phyloP scores from a whole-genome alignment of 1,140 invertebrate genomes.

The Goniozus legneri region DNA sequence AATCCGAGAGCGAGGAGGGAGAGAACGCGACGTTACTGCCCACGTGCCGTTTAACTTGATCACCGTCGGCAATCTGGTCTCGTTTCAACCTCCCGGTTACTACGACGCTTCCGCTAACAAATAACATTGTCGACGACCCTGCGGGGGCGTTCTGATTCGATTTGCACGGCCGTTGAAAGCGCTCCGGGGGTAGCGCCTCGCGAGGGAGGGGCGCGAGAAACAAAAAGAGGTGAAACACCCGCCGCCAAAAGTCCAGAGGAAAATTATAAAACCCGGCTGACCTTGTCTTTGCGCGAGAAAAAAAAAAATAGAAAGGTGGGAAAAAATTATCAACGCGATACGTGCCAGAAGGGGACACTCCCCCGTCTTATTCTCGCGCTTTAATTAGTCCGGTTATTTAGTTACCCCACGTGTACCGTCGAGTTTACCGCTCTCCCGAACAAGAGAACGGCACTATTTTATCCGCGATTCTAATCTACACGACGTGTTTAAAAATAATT shows the following conservation, averaged over 20 bases:
- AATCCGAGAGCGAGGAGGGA: no score
- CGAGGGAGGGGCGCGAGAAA: neutral
- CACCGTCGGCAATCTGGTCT: conserved; percentile 53
- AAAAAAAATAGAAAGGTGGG: neutral
- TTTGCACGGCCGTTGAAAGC: conserved; percentile 43
- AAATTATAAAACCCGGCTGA: neutral
- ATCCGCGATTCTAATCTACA: conserved; percentile 47
- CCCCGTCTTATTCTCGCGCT: no score
- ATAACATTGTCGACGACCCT: conserved; percentile 50
- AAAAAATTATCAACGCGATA: conserved; percentile 14
- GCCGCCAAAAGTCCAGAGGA: neutral
- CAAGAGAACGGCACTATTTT: conserved; percentile 13
- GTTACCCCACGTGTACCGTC: conserved; percentile 29
- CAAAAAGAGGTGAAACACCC: no score
- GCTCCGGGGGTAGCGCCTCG: conserved; percentile 2
- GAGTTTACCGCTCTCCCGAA: conserved; percentile 28
- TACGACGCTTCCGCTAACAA: conserved; percentile 52
- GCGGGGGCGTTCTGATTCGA: conserved; percentile 46
- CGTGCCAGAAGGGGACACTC: conserved; percentile 22
- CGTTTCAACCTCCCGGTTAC: conserved; percentile 54
- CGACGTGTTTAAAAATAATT: conserved; percentile 57
- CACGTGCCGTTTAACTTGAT: conserved; percentile 57
- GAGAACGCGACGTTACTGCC: conserved; percentile 27
- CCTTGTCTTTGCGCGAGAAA: no score
- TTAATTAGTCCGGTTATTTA: conserved; percentile 44